Evolutionary conservation across 2,113 vertebrate species (phyloP).

Genomic region (Chaetops frenatus): DNA sequence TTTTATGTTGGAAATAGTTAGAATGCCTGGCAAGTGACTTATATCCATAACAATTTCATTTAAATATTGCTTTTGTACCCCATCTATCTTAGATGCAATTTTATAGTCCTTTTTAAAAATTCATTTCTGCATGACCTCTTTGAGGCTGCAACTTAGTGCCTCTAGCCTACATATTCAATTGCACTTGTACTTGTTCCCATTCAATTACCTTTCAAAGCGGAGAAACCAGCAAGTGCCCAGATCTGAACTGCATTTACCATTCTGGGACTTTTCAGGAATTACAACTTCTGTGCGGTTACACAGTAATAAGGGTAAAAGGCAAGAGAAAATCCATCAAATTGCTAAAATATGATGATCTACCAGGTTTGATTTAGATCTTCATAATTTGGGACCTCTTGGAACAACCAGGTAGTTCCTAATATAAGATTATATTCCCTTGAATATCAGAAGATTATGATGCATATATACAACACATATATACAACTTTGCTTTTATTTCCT

Average conservation of each 20-base stretch:
- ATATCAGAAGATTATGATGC: constrained; percentile 23
- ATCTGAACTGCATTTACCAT: constrained; percentile 76
- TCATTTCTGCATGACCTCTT: constrained; percentile 90
- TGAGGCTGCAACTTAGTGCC: constrained; percentile 77
- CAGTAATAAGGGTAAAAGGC: constrained; percentile 54
- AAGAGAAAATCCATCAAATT: constrained; percentile 53
- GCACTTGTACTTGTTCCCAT: constrained; percentile 81
- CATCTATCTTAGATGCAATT: constrained; percentile 90
- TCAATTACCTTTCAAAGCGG: constrained; percentile 86
- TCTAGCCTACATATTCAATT: constrained; percentile 84
- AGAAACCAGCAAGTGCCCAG: constrained; percentile 66
- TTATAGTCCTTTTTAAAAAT: constrained; percentile 91
- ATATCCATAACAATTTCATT: constrained; percentile 88
- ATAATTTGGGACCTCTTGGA: constrained; percentile 39
- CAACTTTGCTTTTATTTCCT: background rate
- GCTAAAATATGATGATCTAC: constrained; percentile 25
- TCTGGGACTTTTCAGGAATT: constrained; percentile 67
- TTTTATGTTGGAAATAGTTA: constrained; percentile 81
- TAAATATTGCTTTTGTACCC: constrained; percentile 90
- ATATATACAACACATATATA: background rate
- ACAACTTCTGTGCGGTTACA: constrained; percentile 47
- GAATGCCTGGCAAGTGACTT: constrained; percentile 79
- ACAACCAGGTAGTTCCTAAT: constrained; percentile 29
- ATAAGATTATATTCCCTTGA: background rate
- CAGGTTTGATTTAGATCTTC: constrained; percentile 46